These are phyloP conservation scores for Syrphus vitripennis DNA, from an alignment of 2,888 invertebrate genomes.

Conservation along the genomic window DNA sequence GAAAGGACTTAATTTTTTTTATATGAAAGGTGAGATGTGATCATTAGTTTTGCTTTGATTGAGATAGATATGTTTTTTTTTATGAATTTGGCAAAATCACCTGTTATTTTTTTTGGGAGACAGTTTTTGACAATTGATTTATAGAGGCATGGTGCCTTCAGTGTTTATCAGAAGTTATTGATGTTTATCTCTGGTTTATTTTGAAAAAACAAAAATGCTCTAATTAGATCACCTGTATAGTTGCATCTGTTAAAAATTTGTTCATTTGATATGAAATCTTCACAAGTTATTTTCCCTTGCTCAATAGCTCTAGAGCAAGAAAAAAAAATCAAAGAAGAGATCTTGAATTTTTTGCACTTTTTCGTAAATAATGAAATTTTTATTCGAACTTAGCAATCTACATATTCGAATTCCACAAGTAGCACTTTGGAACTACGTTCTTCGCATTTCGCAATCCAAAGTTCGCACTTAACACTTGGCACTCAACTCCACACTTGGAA, in stretches of 20 bases:
- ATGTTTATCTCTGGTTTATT: background rate
- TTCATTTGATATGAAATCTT: too few species aligned
- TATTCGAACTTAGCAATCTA: too few species aligned
- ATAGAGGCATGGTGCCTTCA: slow-evolving; percentile 40
- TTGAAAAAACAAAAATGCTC: background rate
- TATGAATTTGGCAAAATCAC: slow-evolving; percentile 51
- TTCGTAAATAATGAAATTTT: too few species aligned
- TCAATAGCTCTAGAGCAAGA: too few species aligned
- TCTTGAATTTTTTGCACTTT: too few species aligned
- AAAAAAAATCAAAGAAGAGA: too few species aligned
- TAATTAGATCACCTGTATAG: background rate
- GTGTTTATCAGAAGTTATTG: slow-evolving; percentile 2
- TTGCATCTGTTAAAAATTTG: background rate
- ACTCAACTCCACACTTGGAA: too few species aligned
- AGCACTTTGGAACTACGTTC: too few species aligned
- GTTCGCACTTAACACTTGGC: too few species aligned
- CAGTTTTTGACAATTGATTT: slow-evolving; percentile 37
- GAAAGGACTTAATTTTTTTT: background rate
- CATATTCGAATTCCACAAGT: too few species aligned
- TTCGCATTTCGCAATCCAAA: too few species aligned
- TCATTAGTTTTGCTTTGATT: slow-evolving; percentile 54
- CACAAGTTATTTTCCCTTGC: too few species aligned
- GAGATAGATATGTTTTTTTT: slow-evolving; percentile 31
- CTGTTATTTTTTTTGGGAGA: slow-evolving; percentile 47
- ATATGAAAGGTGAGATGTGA: slow-evolving; percentile 51